Conservation (phyloP, 1,140 invertebrate genomes). For the Arctopsyche grandis region DNA sequence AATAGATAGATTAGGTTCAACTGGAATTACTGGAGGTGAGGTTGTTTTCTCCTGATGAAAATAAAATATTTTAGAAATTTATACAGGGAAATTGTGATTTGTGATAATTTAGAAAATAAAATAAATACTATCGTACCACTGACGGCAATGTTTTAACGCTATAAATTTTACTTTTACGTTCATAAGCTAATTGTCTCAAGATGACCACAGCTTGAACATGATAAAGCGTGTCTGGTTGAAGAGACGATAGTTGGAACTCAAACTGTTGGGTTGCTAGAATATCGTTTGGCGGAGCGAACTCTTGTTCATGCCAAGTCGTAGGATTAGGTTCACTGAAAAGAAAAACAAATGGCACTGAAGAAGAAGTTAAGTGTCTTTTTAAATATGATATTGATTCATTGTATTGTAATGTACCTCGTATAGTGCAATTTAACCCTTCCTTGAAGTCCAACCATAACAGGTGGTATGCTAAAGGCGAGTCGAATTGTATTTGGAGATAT, state of each 20-base stretch:
- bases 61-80: conserved; percentile 28
- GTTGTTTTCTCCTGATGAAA: conserved; percentile 60
- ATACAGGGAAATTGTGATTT: not conserved
- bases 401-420: conserved; percentile 60
- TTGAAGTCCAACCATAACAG: conserved; percentile 83
- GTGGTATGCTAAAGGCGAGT: conserved; percentile 83
- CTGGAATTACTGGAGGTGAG: conserved; percentile 72
- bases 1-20: conserved; percentile 77
- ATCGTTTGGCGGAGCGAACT: conserved; percentile 85
- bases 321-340: conserved; percentile 73
- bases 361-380: not conserved
- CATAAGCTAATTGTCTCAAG: conserved; percentile 76
- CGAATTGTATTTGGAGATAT: conserved; percentile 81
- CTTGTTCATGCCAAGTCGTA: conserved; percentile 81
- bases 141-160: conserved; percentile 72
- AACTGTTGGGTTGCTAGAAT: conserved; percentile 84
- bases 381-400: not conserved
- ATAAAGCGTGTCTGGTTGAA: conserved; percentile 84
- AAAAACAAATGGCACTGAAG: not conserved
- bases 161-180: conserved; percentile 78
- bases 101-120: conserved; percentile 41
- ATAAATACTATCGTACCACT: conserved; percentile 57
- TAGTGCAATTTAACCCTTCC: conserved; percentile 86
- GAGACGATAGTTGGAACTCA: conserved; percentile 80
- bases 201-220: conserved; percentile 82